Conservation (phyloP, 2,888 invertebrate species). For the Cantharis nigra region DNA sequence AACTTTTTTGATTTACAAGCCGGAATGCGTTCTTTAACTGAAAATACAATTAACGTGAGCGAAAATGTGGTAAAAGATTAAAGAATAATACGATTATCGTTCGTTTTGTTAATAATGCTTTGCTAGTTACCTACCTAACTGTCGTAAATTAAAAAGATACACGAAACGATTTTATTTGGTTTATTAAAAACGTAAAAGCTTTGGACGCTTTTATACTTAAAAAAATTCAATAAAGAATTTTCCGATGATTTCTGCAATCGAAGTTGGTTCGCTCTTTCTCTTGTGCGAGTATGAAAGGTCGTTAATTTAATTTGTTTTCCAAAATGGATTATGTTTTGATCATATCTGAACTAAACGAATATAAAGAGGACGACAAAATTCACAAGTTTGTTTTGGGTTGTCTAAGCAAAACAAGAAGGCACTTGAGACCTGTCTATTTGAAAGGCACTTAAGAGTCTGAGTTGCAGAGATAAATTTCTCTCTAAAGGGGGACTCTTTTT, state of each 20-base stretch:
- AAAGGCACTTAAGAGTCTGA: constrained; percentile 7
- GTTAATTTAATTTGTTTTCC: neutral
- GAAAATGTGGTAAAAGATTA: neutral
- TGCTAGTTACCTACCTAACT: neutral
- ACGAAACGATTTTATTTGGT: neutral
- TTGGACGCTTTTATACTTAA: neutral
- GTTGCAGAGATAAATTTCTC: constrained; percentile 10
- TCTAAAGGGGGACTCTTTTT: constrained; percentile 9
- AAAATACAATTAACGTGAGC: neutral
- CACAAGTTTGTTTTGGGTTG: constrained; percentile 3
- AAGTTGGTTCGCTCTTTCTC: neutral
- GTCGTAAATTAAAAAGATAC: neutral
- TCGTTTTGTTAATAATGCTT: neutral
- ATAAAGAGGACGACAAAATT: constrained; percentile 2
- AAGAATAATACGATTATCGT: neutral
- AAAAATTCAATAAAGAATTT: neutral
- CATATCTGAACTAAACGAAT: neutral
- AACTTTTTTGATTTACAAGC: neutral
- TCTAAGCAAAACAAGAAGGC: constrained; percentile 5
- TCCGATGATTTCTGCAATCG: neutral
- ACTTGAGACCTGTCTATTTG: constrained; percentile 9
- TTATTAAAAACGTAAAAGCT: neutral
- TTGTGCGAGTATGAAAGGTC: neutral
- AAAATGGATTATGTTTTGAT: constrained; percentile 2
- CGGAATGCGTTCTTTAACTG: neutral